Evolutionary conservation across 30 jellyfish, hydroid and myxozoan species (phyloP), one percentile per base, ranked within the genome.

Genomic region (Turritopsis dohrnii): DNA sequence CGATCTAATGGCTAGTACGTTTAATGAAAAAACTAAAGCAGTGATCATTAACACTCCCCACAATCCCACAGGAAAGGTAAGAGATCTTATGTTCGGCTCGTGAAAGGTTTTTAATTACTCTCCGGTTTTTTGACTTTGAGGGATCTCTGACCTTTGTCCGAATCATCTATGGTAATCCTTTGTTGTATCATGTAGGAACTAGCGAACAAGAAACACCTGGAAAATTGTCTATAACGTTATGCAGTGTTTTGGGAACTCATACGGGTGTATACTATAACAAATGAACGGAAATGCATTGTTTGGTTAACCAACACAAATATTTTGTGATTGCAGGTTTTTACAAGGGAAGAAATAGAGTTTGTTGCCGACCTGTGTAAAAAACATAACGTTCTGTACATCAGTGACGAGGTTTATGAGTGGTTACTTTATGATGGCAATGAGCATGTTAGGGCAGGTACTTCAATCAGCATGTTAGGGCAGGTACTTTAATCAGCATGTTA

Each of bases 391-490:
- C 60, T 92, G 81, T 92, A 83, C 83, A 87, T 92, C 75, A 87
- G 98, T 84, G 98, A 92, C 81, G 96, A 92, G 23, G 98, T 92
- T 21, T 92, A 92, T 54, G 98, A 92, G 54, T 88, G 96, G 96
- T 74, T 87, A 53, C 88, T 79, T 65, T 88, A 92, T 60, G 93
- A 80, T 22, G 94, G 81, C 52, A 66, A 79, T 21, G 90, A 92
- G 66, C 98, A 92, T 72, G 75, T 92, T 27, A 80, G 96, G 52
- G 92, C 88, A 85, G 96, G 98, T 92, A 26, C 27, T 26, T 75
- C 65, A 19, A 16, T 41, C 60, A 41, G 66, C 98, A 92, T 72
- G 75, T 92, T 27, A 80, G 96, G 52, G 92, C 88, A 85, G 96
- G 98, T 92, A 26, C 27, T 26, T 75, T 21, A 19, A 16, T 41